A percentile compares a stretch with the other conserved stretches of the same genome.
These are phyloP conservation scores for Hemiprocne comata DNA, from an alignment of 2,113 vertebrate species.

Conservation along the genomic window DNA sequence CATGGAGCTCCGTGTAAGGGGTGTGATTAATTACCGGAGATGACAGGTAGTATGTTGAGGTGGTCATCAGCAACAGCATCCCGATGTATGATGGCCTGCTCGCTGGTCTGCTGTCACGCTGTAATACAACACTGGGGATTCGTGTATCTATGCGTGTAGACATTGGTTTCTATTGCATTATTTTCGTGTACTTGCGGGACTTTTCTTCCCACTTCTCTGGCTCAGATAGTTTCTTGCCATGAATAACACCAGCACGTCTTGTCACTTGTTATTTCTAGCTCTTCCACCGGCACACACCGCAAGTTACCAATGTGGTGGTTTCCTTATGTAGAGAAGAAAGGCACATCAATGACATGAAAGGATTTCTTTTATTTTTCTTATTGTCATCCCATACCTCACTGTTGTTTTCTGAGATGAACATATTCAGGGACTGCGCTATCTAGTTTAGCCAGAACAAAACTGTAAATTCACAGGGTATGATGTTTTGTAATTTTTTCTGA, in stretches of 20 bases:
- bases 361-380: neutral
- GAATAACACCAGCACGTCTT: neutral
- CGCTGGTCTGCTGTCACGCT: fast-evolving
- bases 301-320: neutral
- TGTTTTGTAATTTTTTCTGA: neutral
- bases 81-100: fast-evolving
- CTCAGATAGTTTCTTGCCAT: neutral
- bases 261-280: neutral
- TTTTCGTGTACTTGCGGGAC: neutral
- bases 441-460: neutral
- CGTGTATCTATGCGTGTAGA: fast-evolving
- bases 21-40: fast-evolving
- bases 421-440: neutral
- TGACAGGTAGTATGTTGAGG: neutral
- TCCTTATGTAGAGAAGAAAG: neutral
- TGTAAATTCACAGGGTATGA: neutral
- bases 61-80: neutral
- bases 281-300: fast-evolving
- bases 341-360: neutral
- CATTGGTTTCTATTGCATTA: fast-evolving
- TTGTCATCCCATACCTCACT: neutral
- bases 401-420: neutral
- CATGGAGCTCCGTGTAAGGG: neutral
- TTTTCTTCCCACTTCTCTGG: neutral
- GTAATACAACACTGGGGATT: fast-evolving